Percentiles rank a stretch among this genome's conserved stretches.
Evolutionary conservation across 2,888 invertebrate genomes (phyloP).

Genomic region (Drosophila kuntzei): DNA sequence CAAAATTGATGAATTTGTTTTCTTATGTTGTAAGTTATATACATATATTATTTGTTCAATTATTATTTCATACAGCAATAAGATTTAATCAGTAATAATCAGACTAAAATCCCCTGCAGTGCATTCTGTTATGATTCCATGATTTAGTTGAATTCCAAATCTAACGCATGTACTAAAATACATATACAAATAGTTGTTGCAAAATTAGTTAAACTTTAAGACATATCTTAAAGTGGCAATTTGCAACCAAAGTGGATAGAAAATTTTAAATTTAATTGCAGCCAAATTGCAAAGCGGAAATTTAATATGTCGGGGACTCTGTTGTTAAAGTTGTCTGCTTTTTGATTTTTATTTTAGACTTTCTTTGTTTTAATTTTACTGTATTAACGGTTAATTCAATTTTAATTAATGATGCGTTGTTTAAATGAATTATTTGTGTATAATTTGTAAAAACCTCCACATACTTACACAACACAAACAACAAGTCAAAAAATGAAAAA

Average conservation of each 20-base stretch:
- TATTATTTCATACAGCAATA: constrained; percentile 4
- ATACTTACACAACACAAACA: constrained; percentile 62
- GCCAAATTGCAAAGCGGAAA: constrained; percentile 4
- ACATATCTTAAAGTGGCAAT: constrained; percentile 1
- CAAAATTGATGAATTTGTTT: background rate
- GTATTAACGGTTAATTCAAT: constrained; percentile 19
- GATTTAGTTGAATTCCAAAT: constrained; percentile 33
- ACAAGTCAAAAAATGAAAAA: constrained; percentile 43
- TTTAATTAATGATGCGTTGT: constrained; percentile 47
- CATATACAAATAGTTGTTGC: constrained; percentile 51
- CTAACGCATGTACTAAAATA: constrained; percentile 61
- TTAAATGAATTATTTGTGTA: constrained; percentile 43
- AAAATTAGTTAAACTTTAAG: constrained; percentile 54
- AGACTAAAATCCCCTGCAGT: constrained; percentile 22
- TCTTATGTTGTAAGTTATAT: background rate
- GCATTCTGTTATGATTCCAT: constrained; percentile 45
- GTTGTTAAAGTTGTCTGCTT: constrained; percentile 9
- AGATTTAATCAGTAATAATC: constrained; percentile 16
- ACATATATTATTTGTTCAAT: background rate
- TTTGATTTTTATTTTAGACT: background rate
- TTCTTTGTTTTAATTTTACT: constrained; percentile 9
- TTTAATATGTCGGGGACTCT: constrained; percentile 13
- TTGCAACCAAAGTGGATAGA: constrained; percentile 2
- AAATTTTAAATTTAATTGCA: constrained; percentile 2
- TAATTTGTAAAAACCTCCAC: constrained; percentile 43